Evolutionary conservation across 2,888 invertebrate species (phyloP), one percentile per base, ranked within the genome.

Genomic region (Synanthedon formicaeformis): DNA sequence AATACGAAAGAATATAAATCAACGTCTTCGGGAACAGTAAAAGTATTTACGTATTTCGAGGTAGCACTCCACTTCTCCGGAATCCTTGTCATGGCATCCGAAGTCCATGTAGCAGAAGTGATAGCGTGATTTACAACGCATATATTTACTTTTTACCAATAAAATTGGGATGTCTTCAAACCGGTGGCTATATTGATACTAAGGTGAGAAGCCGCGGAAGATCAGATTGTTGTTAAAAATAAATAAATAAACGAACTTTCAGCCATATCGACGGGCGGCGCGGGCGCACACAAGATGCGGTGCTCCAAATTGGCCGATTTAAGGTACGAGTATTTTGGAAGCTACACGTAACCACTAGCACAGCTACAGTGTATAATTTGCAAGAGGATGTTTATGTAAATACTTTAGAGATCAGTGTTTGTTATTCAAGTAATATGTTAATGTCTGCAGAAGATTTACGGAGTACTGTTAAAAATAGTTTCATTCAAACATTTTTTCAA

Each of bases 41-140:
- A 80, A 81, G 52, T 81, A 89, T 89, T 90, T 88, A 91, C 90
- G 88, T 87, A 91, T 91, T 88, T 91, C 91, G 69, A 91, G 80
- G 88, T 90, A 91, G 83, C 91, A 91, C 86, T 92, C 92, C 82
- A 90, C 85, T 76, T 91, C 91, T 64, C 91, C 91, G 56, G 91
- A 91, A 66, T 89, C 90, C 73, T 91, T 91, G 81, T 90, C 89
- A 75, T 88, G 82, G 80, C 90, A 90, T 71, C 90, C 91, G 79
- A 89, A 90, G 84, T 90, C 90, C 89, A 91, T 91, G 78, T 69
- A 73, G 71, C 65, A 65, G 55, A 63, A 65, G 59, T 65, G 57
- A 62, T 60, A 63, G 67, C 68, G 69, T 57, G 67, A 63, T 67
- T 64, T 67, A 56, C 66, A 66, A 67, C 69, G 73, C 81, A 81